phyloP scores from a whole-genome alignment of 2,797 vertebrate genomes.

The Otus scops region DNA sequence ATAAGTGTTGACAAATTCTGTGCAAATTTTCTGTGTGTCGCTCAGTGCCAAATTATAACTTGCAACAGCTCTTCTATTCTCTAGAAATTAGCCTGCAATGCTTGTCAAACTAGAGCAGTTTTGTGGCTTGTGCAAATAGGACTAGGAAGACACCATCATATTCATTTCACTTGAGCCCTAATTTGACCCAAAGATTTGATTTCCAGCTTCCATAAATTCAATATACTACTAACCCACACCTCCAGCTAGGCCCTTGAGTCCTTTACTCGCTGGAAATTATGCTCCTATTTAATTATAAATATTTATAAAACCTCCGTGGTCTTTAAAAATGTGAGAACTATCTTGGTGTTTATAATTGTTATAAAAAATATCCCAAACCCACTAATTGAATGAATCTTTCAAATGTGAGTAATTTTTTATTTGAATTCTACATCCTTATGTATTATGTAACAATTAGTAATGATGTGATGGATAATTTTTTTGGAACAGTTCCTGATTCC shows the following conservation, averaged over 20 bases:
- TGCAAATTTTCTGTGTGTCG: background rate
- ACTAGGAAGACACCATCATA: background rate
- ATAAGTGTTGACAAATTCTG: constrained; percentile 35
- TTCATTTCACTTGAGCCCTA: background rate
- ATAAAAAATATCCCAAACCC: constrained; percentile 53
- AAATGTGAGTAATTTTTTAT: constrained; percentile 79
- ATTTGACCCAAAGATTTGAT: constrained; percentile 31
- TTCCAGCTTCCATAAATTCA: constrained; percentile 15
- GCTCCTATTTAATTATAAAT: constrained; percentile 42
- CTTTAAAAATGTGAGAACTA: constrained; percentile 57
- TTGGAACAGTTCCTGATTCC: constrained; percentile 85
- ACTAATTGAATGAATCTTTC: constrained; percentile 70
- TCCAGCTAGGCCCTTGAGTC: background rate
- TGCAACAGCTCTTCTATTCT: background rate
- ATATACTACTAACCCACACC: background rate
- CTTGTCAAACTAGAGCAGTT: constrained; percentile 7
- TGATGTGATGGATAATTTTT: constrained; percentile 84
- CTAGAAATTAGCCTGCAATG: constrained; percentile 9
- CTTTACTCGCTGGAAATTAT: background rate
- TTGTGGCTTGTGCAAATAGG: background rate
- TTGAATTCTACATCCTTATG: constrained; percentile 77
- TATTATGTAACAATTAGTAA: constrained; percentile 87
- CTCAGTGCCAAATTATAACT: constrained; percentile 27
- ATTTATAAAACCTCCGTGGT: constrained; percentile 56
- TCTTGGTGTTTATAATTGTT: constrained; percentile 69